These are phyloP conservation scores for Eupleurogrammus muticus DNA, from an alignment of 2,797 vertebrate genomes.

Conservation along the genomic window DNA sequence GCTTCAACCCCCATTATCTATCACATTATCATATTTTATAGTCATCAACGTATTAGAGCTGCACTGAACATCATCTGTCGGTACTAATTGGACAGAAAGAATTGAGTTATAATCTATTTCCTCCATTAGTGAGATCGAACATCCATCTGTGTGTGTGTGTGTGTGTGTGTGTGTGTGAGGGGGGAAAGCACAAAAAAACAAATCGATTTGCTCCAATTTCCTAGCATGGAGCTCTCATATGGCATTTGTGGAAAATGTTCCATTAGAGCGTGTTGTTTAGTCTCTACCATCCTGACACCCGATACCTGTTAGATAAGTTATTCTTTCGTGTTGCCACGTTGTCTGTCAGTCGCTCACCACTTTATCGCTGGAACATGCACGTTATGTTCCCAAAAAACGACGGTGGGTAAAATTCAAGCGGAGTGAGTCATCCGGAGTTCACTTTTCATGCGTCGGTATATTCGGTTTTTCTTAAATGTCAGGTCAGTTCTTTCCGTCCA, in stretches of 20 bases:
- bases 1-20: background rate
- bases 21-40: slow-evolving; percentile 14
- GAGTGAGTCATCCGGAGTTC: slow-evolving; percentile 48
- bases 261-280: slow-evolving; percentile 25
- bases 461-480: slow-evolving; percentile 74
- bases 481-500: slow-evolving; percentile 58
- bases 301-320: slow-evolving; percentile 45
- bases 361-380: slow-evolving; percentile 41
- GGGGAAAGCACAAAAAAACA: slow-evolving; percentile 27
- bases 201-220: slow-evolving; percentile 18
- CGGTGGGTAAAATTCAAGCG: slow-evolving; percentile 21
- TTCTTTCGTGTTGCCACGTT: slow-evolving; percentile 14
- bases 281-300: slow-evolving; percentile 21
- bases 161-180: no score
- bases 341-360: slow-evolving; percentile 41
- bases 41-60: background rate
- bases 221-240: slow-evolving; percentile 23
- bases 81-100: slow-evolving; percentile 33
- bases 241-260: slow-evolving; percentile 43
- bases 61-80: background rate
- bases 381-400: slow-evolving; percentile 10
- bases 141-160: slow-evolving; percentile 29
- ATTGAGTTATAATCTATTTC: slow-evolving; percentile 41
- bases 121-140: slow-evolving; percentile 43
- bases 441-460: slow-evolving; percentile 37